phyloP scores from a whole-genome alignment of 2,888 invertebrate genomes.

The Teinopalpus imperialis region DNA sequence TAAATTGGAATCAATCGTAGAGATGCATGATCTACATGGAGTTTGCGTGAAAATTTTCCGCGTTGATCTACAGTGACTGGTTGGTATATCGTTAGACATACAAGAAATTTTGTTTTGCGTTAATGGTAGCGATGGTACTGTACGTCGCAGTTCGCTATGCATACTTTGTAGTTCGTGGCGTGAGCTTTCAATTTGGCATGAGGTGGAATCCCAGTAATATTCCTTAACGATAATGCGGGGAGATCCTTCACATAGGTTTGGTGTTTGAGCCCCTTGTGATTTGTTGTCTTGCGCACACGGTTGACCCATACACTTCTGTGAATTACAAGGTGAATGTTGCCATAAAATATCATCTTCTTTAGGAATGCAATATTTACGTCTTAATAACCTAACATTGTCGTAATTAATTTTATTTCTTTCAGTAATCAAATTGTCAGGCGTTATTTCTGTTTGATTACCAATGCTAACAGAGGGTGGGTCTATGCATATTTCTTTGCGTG shows the following conservation, averaged over 20 bases:
- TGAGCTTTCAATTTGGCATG: constrained; percentile 14
- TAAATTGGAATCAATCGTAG: neutral
- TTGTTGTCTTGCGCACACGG: neutral
- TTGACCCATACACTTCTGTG: neutral
- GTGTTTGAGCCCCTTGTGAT: constrained; percentile 6
- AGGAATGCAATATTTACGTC: neutral
- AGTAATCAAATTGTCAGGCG: neutral
- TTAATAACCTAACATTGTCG: neutral
- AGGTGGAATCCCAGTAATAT: constrained; percentile 45
- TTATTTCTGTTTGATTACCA: constrained; percentile 22
- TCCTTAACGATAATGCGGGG: constrained; percentile 49
- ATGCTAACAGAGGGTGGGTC: constrained; percentile 31
- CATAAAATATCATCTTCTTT: neutral
- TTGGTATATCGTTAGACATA: neutral
- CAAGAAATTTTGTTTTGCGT: neutral
- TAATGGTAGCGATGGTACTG: constrained; percentile 19
- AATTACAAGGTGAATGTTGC: neutral
- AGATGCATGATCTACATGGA: constrained; percentile 9
- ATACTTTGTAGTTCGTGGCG: constrained; percentile 1
- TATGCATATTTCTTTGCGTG: constrained; percentile 29
- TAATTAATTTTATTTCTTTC: neutral
- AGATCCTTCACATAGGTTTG: constrained; percentile 23
- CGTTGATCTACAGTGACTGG: neutral
- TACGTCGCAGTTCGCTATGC: constrained; percentile 15
- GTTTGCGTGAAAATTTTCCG: constrained; percentile 1